phyloP scores from a whole-genome alignment of 2,113 vertebrate genomes.

The Xerus inauris region DNA sequence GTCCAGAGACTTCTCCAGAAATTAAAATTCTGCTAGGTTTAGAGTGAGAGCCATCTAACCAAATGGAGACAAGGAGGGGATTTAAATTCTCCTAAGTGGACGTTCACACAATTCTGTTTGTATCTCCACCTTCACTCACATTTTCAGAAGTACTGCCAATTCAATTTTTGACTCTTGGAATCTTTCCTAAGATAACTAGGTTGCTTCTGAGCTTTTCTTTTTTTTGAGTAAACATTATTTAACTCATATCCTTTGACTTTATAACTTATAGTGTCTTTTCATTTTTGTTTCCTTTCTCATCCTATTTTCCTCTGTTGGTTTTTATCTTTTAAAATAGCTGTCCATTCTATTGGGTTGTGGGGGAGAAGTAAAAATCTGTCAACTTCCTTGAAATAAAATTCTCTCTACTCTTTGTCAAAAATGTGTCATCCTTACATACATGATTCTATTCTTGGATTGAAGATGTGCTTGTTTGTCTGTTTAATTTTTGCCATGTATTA shows the following conservation, averaged over 20 bases:
- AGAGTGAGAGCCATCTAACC: too few relatives aligned
- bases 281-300: background rate
- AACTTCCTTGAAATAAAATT: background rate
- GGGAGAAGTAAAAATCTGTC: background rate
- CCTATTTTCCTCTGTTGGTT: conserved; percentile 20
- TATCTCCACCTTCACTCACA: background rate
- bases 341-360: background rate
- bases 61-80: background rate
- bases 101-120: background rate
- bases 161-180: background rate
- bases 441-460: background rate
- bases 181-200: background rate
- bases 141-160: conserved; percentile 29
- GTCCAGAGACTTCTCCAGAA: background rate
- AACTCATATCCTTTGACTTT: background rate
- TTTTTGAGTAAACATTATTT: background rate
- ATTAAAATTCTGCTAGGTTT: background rate
- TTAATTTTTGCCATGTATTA: conserved; percentile 3
- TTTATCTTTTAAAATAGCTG: background rate
- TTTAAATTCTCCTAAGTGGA: background rate
- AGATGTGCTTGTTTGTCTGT: background rate
- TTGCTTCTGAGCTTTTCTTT: conserved; percentile 29
- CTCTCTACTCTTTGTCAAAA: background rate
- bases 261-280: conserved; percentile 5
- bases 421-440: background rate